Base-by-base conservation (phyloP, 2,888 invertebrate genomes). In the Nowickia ferox region DNA sequence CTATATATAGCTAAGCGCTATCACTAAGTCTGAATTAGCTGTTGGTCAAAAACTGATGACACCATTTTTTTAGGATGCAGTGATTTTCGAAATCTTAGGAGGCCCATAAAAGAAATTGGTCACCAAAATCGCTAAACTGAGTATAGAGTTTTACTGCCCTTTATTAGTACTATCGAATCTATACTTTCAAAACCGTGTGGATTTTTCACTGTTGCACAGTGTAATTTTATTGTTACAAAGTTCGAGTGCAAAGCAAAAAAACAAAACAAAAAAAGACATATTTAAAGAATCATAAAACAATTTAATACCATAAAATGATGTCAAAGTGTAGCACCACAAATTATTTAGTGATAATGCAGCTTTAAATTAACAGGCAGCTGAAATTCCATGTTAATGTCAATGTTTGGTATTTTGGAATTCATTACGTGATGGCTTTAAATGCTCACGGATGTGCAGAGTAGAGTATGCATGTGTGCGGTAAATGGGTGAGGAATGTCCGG, bases 271-370 rank as follows among this genome's bases (percentile, higher is more conserved):
- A 46, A 19, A 13, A 53, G 19, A 44, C 48, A 69, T 40, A 79
- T 38, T 63, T 59, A 51, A 72, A 68, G n/a, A 44, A 53, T 72
- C 48, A 75, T 59, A 48, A 71, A 51, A 48, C 17, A 68, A 78
- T 69, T 82, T 75, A 75, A 75, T 53, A 74, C 55, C 51, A 17
- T 57, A 72, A 77, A 72, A 81, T 69, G 17, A 42, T 78, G 81
- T 78, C 74, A 78, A 68, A 61, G 68, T 66, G 57, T 15, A 77
- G 77, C 74, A 77, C 84, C 84, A 68, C 84, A 85, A 81, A 85
- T 84, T 77, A 81, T 75, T 46, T 81, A 63, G 68, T 74, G 72
- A 72, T 82, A 82, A 61, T 69, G 53, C 19, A 63, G n/a, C 61
- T 75, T 61, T 55, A 82, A 69, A 63, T 82, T 75, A 68, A 75